These are phyloP conservation scores for Gobius niger DNA, from an alignment of 2,113 vertebrate species.

Conservation along the genomic window DNA sequence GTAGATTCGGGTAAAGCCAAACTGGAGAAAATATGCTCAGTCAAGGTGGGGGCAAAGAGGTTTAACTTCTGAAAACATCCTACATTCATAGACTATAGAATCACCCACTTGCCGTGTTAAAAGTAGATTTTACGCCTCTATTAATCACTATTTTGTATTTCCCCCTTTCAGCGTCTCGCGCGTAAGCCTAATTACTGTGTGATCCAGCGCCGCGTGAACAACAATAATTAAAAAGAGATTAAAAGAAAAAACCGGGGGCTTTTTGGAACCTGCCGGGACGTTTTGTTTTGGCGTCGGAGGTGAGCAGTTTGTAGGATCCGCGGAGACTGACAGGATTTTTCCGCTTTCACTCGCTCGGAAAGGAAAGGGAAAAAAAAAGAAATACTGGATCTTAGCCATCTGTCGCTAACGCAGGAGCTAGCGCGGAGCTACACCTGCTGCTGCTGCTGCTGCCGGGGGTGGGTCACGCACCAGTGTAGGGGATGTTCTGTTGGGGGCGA, in stretches of 20 bases:
- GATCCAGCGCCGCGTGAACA: background rate
- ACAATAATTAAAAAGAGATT: constrained; percentile 15
- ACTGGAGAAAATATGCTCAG: too few relatives aligned
- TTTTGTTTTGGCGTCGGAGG: constrained; percentile 6
- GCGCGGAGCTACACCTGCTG: background rate
- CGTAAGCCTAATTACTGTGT: constrained; percentile 3
- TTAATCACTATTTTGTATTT: background rate
- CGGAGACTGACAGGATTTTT: background rate
- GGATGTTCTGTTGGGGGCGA: background rate
- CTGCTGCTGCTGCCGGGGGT: constrained; percentile 8
- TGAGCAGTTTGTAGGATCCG: constrained; percentile 1
- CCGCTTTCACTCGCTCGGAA: background rate
- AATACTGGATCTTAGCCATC: constrained; percentile 1
- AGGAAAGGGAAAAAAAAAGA: background rate
- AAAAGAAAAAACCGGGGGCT: constrained; percentile 3
- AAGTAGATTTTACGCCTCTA: background rate
- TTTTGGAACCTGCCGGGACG: constrained; percentile 1
- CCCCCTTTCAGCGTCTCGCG: background rate
- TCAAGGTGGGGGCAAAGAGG: too few relatives aligned
- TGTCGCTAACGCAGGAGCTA: background rate
- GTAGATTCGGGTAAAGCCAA: too few relatives aligned
- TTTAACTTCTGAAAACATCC: too few relatives aligned
- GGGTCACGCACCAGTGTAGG: background rate
- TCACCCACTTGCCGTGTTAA: background rate
- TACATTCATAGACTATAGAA: too few relatives aligned